Evolutionary conservation across 2,113 vertebrate species (phyloP).

Genomic region (Nycticebus coucang): DNA sequence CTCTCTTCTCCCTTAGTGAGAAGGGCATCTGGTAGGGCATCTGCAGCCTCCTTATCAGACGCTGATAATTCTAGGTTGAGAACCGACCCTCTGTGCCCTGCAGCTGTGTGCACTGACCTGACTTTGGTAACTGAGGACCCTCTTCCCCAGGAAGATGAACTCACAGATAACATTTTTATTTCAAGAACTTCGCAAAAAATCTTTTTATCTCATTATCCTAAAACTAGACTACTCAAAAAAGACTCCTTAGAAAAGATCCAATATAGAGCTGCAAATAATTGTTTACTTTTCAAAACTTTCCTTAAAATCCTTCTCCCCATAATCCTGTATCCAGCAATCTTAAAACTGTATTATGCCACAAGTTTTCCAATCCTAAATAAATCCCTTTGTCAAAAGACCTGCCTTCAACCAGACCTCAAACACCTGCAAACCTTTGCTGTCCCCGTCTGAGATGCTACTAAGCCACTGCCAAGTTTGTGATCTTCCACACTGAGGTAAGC

Average conservation of each 20-base stretch:
- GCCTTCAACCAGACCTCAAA: neutral
- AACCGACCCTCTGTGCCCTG: neutral
- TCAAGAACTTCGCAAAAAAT: neutral
- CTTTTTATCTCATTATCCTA: neutral
- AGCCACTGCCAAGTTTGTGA: neutral
- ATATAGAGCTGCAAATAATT: neutral
- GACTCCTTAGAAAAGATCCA: neutral
- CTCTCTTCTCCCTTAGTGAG: neutral
- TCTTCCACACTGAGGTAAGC: neutral
- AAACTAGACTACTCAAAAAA: neutral
- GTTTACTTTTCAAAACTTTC: neutral
- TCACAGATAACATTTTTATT: neutral
- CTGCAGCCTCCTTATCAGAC: neutral
- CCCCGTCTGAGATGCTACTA: neutral
- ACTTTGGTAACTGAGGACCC: conserved; percentile 5
- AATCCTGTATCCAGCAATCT: neutral
- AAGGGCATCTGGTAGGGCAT: too few species aligned
- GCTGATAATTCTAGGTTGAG: neutral
- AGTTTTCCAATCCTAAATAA: neutral
- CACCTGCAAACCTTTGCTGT: neutral
- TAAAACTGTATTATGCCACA: neutral
- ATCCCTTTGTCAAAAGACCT: neutral
- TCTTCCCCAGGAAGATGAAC: neutral
- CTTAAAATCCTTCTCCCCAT: neutral
- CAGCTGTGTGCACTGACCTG: neutral